These are phyloP conservation scores for Caenorhabditis sp. DNA, from an alignment of 2,888 invertebrate genomes.

Conservation along the genomic window DNA sequence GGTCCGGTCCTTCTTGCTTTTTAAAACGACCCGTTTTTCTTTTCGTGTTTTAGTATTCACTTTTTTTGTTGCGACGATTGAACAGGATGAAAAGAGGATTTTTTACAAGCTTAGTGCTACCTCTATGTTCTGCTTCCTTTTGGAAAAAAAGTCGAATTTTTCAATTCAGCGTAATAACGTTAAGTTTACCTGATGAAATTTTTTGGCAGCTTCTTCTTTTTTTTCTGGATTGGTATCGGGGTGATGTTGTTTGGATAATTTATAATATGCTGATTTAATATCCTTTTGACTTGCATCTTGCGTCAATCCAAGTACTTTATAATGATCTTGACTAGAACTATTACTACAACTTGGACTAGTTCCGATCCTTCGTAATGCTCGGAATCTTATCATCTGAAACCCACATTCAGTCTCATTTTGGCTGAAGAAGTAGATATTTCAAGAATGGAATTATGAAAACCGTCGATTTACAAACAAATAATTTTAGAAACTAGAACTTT, in stretches of 20 bases:
- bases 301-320: constrained; percentile 57
- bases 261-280: constrained; percentile 67
- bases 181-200: constrained; percentile 61
- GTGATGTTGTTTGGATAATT: constrained; percentile 67
- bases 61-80: no score
- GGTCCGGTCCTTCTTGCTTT: no score
- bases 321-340: constrained; percentile 44
- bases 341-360: constrained; percentile 15
- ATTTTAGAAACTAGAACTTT: background rate
- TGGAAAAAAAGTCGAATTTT: background rate
- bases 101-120: no score
- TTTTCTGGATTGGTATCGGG: constrained; percentile 64
- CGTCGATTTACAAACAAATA: no score
- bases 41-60: no score
- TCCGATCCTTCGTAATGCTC: background rate
- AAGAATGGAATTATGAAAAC: background rate
- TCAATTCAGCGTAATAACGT: background rate
- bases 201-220: constrained; percentile 57
- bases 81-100: no score
- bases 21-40: no score
- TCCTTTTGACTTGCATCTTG: constrained; percentile 55
- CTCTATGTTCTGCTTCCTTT: background rate
- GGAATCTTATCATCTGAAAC: background rate
- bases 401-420: background rate
- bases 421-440: constrained; percentile 6